Evolutionary conservation across 2,888 invertebrate genomes (phyloP), one percentile per base, ranked within the genome.

Genomic region (Oxytorus armatus): DNA sequence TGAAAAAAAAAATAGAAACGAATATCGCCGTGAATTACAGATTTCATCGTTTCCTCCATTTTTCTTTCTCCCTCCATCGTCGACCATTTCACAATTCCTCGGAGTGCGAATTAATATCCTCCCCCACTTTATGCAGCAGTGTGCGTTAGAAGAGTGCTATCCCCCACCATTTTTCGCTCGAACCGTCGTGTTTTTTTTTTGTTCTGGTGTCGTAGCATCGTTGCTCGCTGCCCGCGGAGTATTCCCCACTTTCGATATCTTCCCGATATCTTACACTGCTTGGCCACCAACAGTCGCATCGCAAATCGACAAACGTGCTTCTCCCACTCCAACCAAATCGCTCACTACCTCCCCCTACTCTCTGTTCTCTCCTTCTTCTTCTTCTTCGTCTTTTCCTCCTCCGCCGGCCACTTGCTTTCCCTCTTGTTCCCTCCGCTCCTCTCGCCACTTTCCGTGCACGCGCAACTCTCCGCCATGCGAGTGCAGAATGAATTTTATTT

Each of bases 171-270:
- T 53, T 59, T 36, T 49, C 47, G 36, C 36, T 33, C 29, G 5
- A 29, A 29, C 29, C n/a, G n/a, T n/a, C n/a, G n/a, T n/a, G 42
- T 14, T 55, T 29, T 29, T 33, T 14, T 16, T 51, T 53, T 14
- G 44, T 53, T 73, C 29, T 55, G n/a, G n/a, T n/a, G n/a, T n/a
- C n/a, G n/a, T n/a, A n/a, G n/a, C n/a, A n/a, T n/a, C n/a, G 44
- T 23, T 42, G 36, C 55, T 16, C 25, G 29, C 23, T 23, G 1
- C 55, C 53, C 42, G 33, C 7, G 33, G 42, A 23, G 25, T 36
- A 39, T 73, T 73, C 72, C 61, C 75, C 68, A 53, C 75, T 61
- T 68, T 51, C 51, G n/a, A 16, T 55, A 53, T 61, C 55, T 68
- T 44, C 3, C 33, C 47, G 16, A 18, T 14, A 3, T 3, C 49